Evolutionary conservation across 2,113 vertebrate species (phyloP), one percentile per base, ranked within the genome.

Genomic region (Agapornis roseicollis): DNA sequence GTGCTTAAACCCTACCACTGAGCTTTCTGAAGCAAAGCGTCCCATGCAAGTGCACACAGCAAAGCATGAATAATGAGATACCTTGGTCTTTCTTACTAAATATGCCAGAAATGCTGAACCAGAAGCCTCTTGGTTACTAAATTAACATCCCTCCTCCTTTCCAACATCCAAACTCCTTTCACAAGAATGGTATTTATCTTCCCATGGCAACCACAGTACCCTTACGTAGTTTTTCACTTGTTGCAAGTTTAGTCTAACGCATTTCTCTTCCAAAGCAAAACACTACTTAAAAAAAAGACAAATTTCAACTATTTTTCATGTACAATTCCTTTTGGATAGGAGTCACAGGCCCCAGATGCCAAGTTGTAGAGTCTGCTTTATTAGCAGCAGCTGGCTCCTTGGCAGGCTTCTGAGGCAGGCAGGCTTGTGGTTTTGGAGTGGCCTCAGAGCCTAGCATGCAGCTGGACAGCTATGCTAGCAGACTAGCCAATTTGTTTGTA

Each of bases 271-370:
- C 68, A 85, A 97, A 97, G 88, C 86, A 97, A 94, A 95, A 95
- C 63, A 80, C 70, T 96, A 91, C 71, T 96, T 92, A 88, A 95
- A 96, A 95, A 96, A 96, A 94, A 96, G 94, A 93, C 77, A 95
- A 92, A 98, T 96, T 96, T 95, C 88, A 97, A 97, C 96, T 96
- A 95, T 97, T 97, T 95, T 96, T 97, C 96, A 96, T 84, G 79
- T 93, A 94, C 77, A 94, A 72, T 96, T 95, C 95, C 74, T 96
- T 85, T 96, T 97, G 96, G 97, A 97, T 93, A 71, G 78, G 72
- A 97, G 91, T 89, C 96, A 95, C 69, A 58, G 78, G 74, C 18
- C 78, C 33, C 74, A 46, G 74, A 85, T 97, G 97, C 96, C 96
- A 98, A 97, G 87, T 93, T 94, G 91, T 88, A 96, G 78, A 96